Evolutionary conservation across 2,797 vertebrate species (phyloP).

Genomic region (Loris lydekkerianus): DNA sequence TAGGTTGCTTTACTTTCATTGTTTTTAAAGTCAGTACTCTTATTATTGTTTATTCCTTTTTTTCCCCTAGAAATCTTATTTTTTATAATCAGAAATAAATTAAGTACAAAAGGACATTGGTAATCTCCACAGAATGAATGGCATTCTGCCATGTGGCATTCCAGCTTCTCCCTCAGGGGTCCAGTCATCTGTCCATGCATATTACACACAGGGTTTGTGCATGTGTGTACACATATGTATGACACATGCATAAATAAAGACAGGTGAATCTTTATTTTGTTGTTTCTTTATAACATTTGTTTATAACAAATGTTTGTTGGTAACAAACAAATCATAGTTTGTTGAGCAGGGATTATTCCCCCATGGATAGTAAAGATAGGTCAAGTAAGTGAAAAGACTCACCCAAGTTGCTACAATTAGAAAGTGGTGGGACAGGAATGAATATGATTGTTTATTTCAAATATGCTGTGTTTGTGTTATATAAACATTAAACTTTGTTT

Average conservation of each 20-base stretch:
- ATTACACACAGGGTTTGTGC: too few relatives aligned
- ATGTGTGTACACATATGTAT: background rate
- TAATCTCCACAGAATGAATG: background rate
- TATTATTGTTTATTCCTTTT: too few relatives aligned
- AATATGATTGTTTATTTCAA: background rate
- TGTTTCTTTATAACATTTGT: too few relatives aligned
- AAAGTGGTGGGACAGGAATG: background rate
- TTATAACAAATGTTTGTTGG: too few relatives aligned
- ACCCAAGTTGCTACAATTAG: background rate
- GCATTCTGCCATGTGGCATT: background rate
- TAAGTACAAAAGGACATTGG: background rate
- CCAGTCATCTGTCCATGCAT: background rate
- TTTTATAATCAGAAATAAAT: background rate
- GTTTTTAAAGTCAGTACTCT: conserved; percentile 8
- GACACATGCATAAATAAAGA: too few relatives aligned
- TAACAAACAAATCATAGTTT: background rate
- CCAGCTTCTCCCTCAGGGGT: background rate
- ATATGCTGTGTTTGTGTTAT: background rate
- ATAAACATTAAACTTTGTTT: background rate
- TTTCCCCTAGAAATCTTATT: background rate
- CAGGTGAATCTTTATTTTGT: background rate
- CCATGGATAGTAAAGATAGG: background rate
- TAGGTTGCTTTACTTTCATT: background rate
- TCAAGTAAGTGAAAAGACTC: background rate
- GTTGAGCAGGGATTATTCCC: background rate